Conservation (phyloP, 2,888 invertebrate genomes). For the Pristionchus entomophagus region DNA sequence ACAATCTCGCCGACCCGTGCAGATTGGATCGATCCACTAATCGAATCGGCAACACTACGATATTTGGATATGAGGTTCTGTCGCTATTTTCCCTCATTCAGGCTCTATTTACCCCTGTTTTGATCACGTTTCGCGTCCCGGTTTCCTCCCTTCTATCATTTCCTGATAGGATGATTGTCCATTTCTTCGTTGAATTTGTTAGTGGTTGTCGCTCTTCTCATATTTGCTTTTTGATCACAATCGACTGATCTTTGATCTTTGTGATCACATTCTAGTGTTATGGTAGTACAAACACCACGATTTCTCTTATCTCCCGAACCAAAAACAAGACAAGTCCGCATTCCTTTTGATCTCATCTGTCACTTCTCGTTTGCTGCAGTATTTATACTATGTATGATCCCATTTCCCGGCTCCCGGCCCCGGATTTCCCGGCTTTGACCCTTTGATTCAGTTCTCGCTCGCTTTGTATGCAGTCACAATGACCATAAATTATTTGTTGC, state of each 20-base stretch:
- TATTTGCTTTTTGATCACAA: not conserved
- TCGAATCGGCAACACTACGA: too few species aligned
- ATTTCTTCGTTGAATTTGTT: constrained; percentile 28
- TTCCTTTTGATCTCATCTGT: not conserved
- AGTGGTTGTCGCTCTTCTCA: not conserved
- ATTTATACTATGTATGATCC: not conserved
- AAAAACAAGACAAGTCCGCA: constrained; percentile 37
- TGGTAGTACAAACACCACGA: not conserved
- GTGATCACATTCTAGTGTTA: not conserved
- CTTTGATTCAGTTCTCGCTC: too few species aligned
- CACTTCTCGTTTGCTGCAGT: not conserved
- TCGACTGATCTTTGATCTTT: too few species aligned
- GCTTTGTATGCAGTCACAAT: too few species aligned
- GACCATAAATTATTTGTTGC: constrained; percentile 41
- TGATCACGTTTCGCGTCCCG: too few species aligned
- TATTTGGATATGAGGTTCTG: not conserved
- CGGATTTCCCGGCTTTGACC: too few species aligned
- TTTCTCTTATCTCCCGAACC: constrained; percentile 9
- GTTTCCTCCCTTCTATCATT: not conserved
- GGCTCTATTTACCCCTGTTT: not conserved
- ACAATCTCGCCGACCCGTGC: too few species aligned
- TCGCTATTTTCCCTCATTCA: not conserved
- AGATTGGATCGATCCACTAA: too few species aligned
- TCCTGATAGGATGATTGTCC: not conserved
- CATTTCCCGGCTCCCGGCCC: too few species aligned